These are phyloP conservation scores for Tragopan temminckii DNA, from an alignment of 2,797 vertebrate genomes.

Conservation along the genomic window DNA sequence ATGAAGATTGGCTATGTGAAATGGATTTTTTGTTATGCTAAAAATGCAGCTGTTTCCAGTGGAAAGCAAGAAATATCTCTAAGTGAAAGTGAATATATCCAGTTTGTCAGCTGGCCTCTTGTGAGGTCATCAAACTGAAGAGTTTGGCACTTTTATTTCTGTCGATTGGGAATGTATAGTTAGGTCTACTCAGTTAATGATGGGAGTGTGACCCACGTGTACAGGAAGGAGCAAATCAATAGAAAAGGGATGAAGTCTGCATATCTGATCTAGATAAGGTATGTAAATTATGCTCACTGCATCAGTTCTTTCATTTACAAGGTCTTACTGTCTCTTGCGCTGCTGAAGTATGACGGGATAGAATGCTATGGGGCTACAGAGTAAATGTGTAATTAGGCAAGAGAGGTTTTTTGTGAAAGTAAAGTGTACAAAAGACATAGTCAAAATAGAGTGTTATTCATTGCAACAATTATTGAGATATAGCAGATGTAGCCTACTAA, in stretches of 20 bases:
- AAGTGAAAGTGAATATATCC: conserved; percentile 1
- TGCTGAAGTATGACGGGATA: not conserved
- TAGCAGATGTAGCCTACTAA: not conserved
- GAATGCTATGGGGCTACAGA: not conserved
- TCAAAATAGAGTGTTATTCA: not conserved
- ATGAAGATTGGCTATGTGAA: not conserved
- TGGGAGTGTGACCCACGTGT: conserved; percentile 1
- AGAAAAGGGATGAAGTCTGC: conserved; percentile 2
- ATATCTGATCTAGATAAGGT: conserved; percentile 14
- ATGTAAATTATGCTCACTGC: not conserved
- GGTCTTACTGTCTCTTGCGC: not conserved
- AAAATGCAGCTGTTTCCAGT: not conserved
- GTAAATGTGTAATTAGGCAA: not conserved
- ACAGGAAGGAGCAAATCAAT: conserved; percentile 40
- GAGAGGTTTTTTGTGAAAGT: not conserved
- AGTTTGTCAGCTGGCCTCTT: not conserved
- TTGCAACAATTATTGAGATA: not conserved
- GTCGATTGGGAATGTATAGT: conserved; percentile 12
- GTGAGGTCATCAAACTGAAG: conserved; percentile 21
- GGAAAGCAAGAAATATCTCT: conserved; percentile 22
- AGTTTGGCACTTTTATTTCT: conserved; percentile 29
- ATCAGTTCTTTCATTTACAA: not conserved
- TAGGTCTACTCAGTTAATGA: not conserved
- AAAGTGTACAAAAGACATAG: not conserved
- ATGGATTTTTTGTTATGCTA: not conserved